Base-by-base conservation (phyloP, 2,888 invertebrate species). In the Tromatobia lineatoria region DNA sequence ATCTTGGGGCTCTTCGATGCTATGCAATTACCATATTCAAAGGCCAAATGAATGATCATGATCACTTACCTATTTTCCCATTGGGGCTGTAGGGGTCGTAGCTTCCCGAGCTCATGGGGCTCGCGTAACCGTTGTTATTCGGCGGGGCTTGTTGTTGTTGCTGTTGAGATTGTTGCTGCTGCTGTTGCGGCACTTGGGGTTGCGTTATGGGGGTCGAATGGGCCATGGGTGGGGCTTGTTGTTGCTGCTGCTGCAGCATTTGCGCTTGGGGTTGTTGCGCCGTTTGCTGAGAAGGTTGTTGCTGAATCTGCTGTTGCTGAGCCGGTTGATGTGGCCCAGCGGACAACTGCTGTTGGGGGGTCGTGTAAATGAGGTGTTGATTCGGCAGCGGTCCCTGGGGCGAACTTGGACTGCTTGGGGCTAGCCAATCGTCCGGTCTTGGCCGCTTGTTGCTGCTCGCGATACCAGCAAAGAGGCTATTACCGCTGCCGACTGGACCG, bases 11-110 rank as follows among this genome's bases (percentile, higher is more conserved):
- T 1, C 34, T 42, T 45, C 47, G n/a, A 4, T 8, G 25, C 34
- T 15, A 1, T 34, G 8, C 18, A 47, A 61, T 61, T 61, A 61
- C 29, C 45, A 45, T 61, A 15, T 73, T 13, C n/a, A 45, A 69
- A n/a, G 52, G 59, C 29, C 11, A 23, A 47, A 67, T 15, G 15
- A 47, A 38, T 18, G 1, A 38, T 59, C 29, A 38, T 29, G 42
- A 52, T 23, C 73, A 95, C 97, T 96, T 90, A 97, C 98, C 97
- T 95, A 97, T 96, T 95, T 97, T 98, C 91, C 97, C 97, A 94
- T 97, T 97, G 88, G 98, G 98, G 94, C 97, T 98, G 94, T 98
- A 98, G 2, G 97, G 97, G 90, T 98, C 98, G 95, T 98, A 98
- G 95, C 97, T 98, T 94, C 97, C 96, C 20, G 97, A 96, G 75